A percentile compares a stretch with the other conserved stretches of the same genome.
phyloP scores from a whole-genome alignment of 2,888 invertebrate species.

The Phragmatobia fuliginosa region DNA sequence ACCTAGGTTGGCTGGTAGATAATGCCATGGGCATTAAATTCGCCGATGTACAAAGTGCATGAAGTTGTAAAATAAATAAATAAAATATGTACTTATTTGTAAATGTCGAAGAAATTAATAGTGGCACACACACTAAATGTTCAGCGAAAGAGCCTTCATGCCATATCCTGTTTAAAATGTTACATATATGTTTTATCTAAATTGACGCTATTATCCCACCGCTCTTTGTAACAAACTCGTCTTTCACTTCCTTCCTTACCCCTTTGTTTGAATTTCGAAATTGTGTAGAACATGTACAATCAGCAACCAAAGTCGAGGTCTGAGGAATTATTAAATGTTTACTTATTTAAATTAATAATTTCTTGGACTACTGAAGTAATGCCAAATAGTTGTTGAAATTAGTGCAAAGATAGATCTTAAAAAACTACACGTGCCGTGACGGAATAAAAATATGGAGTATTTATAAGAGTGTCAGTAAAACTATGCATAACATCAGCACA shows the following conservation, averaged over 20 bases:
- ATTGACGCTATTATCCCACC: neutral
- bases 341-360: too few species aligned
- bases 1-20: too few species aligned
- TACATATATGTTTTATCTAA: constrained; percentile 13
- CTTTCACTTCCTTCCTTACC: neutral
- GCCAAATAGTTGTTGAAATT: neutral
- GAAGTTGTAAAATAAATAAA: too few species aligned
- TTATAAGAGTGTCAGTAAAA: too few species aligned
- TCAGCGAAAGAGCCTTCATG: constrained; percentile 1
- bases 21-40: too few species aligned
- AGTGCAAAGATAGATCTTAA: too few species aligned
- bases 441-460: too few species aligned
- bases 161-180: constrained; percentile 9
- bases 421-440: too few species aligned
- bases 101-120: neutral
- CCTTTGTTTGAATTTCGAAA: neutral
- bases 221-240: neutral
- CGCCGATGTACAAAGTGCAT: too few species aligned
- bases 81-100: neutral
- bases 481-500: too few species aligned
- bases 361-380: neutral
- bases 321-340: too few species aligned
- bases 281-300: neutral
- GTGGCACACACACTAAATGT: neutral
- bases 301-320: neutral